These are phyloP conservation scores for Linnaemya tessellans DNA, from an alignment of 2,888 invertebrate genomes.

Conservation along the genomic window DNA sequence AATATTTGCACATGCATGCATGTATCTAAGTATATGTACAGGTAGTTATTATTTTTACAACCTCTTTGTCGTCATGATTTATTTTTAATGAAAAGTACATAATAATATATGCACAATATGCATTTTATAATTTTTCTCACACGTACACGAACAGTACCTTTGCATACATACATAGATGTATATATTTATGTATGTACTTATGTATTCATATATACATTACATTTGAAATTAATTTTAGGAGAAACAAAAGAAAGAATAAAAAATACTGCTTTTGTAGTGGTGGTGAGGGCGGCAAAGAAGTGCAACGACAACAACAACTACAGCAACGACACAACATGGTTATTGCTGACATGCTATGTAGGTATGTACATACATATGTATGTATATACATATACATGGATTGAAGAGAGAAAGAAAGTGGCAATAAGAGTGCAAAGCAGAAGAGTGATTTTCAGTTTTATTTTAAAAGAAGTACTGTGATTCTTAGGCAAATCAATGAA, in stretches of 20 bases:
- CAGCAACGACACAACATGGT: conserved; percentile 58
- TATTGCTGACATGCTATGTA: conserved; percentile 53
- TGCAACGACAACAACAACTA: conserved; percentile 31
- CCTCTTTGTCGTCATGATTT: conserved; percentile 6
- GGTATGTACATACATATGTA: not conserved
- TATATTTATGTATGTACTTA: conserved; percentile 14
- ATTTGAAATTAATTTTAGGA: conserved; percentile 38
- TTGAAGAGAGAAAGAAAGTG: conserved; percentile 4
- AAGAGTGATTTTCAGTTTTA: not conserved
- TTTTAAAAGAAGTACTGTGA: not conserved
- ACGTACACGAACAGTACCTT: conserved; percentile 18
- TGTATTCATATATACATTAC: not conserved
- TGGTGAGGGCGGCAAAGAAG: conserved; percentile 44
- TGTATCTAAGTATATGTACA: not conserved
- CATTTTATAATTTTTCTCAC: conserved; percentile 44
- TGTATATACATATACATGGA: conserved; percentile 16
- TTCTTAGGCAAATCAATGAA: not conserved
- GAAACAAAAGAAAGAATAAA: conserved; percentile 36
- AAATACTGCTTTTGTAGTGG: conserved; percentile 39
- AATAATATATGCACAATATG: conserved; percentile 30
- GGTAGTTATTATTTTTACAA: not conserved
- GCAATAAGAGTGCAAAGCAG: not conserved
- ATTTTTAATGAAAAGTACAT: conserved; percentile 14
- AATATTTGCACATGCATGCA: not conserved
- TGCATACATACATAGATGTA: not conserved